Percentiles rank a stretch among this genome's conserved stretches.
Evolutionary conservation across 2,113 vertebrate species (phyloP).

Genomic region (Salvelinus fontinalis): DNA sequence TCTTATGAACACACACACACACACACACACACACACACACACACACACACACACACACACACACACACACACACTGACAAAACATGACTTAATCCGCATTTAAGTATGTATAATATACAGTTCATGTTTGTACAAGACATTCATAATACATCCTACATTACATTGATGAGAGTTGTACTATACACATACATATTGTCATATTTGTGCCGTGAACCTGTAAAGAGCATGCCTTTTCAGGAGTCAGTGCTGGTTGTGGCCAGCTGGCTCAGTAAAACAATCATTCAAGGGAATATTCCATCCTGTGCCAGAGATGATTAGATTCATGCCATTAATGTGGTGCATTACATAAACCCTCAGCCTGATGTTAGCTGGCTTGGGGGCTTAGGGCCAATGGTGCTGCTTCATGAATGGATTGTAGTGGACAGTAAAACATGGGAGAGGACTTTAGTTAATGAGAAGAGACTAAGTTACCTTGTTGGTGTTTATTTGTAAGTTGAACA

Average conservation of each 20-base stretch:
- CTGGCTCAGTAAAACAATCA: slow-evolving; percentile 6
- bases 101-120: too few relatives aligned
- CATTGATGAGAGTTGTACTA: too few relatives aligned
- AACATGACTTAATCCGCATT: too few relatives aligned
- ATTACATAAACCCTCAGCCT: slow-evolving; percentile 7
- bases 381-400: neutral
- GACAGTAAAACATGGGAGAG: neutral
- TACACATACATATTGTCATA: neutral
- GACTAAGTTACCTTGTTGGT: neutral
- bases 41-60: too few relatives aligned
- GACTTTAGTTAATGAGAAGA: neutral
- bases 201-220: neutral
- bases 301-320: slow-evolving; percentile 18
- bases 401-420: neutral
- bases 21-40: too few relatives aligned
- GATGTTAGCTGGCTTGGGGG: neutral
- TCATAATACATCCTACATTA: too few relatives aligned
- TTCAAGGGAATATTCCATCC: slow-evolving; percentile 4
- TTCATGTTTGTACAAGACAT: too few relatives aligned
- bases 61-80: too few relatives aligned
- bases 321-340: slow-evolving; percentile 1
- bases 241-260: neutral
- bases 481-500: neutral
- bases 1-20: too few relatives aligned
- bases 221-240: neutral